These are phyloP conservation scores for Bacillus rossius DNA, from an alignment of 1,140 invertebrate genomes.

Conservation along the genomic window DNA sequence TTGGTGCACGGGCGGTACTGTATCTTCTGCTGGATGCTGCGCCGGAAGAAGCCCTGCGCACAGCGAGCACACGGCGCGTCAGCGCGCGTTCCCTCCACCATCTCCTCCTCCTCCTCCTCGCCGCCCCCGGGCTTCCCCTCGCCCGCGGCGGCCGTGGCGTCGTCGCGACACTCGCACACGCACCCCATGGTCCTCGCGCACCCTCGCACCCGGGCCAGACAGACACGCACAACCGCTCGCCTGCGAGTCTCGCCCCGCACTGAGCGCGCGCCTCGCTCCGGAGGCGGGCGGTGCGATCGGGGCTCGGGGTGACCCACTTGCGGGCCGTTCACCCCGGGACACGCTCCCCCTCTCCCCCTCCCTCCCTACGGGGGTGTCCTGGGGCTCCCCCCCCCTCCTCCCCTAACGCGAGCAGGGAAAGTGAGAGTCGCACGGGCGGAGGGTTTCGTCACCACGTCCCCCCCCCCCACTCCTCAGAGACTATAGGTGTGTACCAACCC, in stretches of 20 bases:
- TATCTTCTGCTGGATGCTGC: conserved; percentile 96
- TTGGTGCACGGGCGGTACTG: conserved; percentile 96
- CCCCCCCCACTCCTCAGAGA: not conserved
- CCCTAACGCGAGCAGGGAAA: conserved; percentile 5
- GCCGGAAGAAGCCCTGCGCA: conserved; percentile 56
- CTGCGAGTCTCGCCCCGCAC: no score
- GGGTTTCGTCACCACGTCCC: not conserved
- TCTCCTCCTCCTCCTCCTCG: conserved; percentile 40
- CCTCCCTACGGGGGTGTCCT: no score
- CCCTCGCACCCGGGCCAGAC: no score
- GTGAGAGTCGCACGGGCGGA: not conserved
- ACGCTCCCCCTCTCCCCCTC: conserved; percentile 28
- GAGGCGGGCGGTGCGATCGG: conserved; percentile 36
- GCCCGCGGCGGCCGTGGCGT: conserved; percentile 39
- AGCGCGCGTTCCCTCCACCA: conserved; percentile 40
- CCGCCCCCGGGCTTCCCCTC: conserved; percentile 39
- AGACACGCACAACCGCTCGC: conserved; percentile 4
- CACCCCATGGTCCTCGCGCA: conserved; percentile 29
- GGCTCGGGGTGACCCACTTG: conserved; percentile 47
- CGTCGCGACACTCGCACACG: no score
- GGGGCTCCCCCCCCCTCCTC: conserved; percentile 23
- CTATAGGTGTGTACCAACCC: not conserved
- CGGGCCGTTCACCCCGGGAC: conserved; percentile 45
- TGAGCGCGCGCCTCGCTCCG: conserved; percentile 41
- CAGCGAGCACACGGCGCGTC: conserved; percentile 7